A percentile compares a stretch with the other conserved stretches of the same genome.
These are phyloP conservation scores for Procambarus virginalis DNA, from an alignment of 1,140 invertebrate species.

Conservation along the genomic window DNA sequence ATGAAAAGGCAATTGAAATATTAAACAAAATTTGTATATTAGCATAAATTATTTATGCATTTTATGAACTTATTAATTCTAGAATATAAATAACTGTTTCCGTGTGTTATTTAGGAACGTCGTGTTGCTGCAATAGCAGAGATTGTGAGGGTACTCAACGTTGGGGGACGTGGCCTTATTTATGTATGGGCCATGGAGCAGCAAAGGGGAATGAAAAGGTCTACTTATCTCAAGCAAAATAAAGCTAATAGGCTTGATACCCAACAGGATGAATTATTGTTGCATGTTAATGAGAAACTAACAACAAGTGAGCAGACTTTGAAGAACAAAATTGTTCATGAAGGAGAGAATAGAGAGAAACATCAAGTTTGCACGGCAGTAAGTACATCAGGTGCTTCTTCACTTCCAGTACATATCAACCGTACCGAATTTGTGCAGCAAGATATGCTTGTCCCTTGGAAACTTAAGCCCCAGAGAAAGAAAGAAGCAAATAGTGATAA, in stretches of 20 bases:
- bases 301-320: not conserved
- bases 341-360: not conserved
- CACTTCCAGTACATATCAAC: slow-evolving; percentile 89
- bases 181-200: slow-evolving; percentile 98
- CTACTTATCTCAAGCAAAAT: slow-evolving; percentile 82
- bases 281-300: not conserved
- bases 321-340: not conserved
- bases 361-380: not conserved
- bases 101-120: slow-evolving; percentile 78
- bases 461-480: slow-evolving; percentile 70
- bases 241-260: slow-evolving; percentile 13
- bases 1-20: no score
- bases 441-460: slow-evolving; percentile 79
- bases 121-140: slow-evolving; percentile 84
- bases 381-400: slow-evolving; percentile 18
- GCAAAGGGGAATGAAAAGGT: slow-evolving; percentile 80
- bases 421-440: slow-evolving; percentile 88
- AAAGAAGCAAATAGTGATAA: slow-evolving; percentile 72
- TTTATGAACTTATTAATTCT: not conserved
- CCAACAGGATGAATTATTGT: not conserved
- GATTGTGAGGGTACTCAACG: slow-evolving; percentile 82
- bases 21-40: no score
- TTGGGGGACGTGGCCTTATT: slow-evolving; percentile 85
- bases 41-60: no score
- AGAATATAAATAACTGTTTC: not conserved